Conservation (phyloP, 2,797 vertebrate genomes). For the Mormyrops boulengeri region DNA sequence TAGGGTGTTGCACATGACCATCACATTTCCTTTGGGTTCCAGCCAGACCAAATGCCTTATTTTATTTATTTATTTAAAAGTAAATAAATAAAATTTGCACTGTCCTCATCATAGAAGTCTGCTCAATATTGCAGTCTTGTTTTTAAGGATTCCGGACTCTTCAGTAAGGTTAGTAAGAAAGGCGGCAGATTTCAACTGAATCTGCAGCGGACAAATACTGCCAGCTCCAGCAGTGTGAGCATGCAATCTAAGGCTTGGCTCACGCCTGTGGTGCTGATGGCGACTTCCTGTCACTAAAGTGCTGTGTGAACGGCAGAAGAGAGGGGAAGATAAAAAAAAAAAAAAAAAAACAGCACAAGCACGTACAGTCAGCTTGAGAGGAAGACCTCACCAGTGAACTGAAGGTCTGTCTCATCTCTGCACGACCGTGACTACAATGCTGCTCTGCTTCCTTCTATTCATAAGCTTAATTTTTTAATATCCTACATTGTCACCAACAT, state of each 20-base stretch:
- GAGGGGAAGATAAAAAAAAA: not conserved
- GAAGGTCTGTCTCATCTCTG: not conserved
- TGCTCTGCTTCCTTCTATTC: not conserved
- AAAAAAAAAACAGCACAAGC: not conserved
- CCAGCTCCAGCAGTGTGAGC: not conserved
- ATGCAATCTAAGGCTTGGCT: not conserved
- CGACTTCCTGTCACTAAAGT: constrained; percentile 11
- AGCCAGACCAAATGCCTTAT: not conserved
- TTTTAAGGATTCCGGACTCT: not conserved
- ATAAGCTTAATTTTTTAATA: not conserved
- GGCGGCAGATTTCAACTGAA: not conserved
- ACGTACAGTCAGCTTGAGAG: not conserved
- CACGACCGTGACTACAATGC: not conserved
- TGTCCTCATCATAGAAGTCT: not conserved
- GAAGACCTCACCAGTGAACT: not conserved
- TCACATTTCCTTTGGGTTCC: not conserved
- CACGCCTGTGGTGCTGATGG: not conserved
- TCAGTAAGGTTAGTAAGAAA: not conserved
- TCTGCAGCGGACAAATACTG: not conserved
- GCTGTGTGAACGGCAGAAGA: not conserved
- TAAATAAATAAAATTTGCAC: not conserved
- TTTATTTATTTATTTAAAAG: not conserved
- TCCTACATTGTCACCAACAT: not conserved
- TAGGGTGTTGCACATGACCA: not conserved
- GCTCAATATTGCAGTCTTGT: not conserved